A percentile compares a stretch with the other conserved stretches of the same genome.
These are phyloP conservation scores for Mongoloraphidia duomilia DNA, from an alignment of 2,888 invertebrate species.

Conservation along the genomic window DNA sequence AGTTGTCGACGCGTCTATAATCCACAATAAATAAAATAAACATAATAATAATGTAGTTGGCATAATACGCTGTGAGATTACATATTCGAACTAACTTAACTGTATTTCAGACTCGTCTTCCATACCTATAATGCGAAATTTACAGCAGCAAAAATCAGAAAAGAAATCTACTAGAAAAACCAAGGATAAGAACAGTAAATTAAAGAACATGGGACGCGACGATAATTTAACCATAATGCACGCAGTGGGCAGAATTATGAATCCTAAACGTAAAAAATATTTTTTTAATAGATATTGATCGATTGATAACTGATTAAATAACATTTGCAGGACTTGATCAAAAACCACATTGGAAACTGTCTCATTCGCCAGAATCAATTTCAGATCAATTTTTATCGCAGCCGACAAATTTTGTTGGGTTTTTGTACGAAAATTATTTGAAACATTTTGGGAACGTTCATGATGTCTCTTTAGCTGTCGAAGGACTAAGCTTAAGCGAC, in stretches of 20 bases:
- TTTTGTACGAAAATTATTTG: constrained; percentile 61
- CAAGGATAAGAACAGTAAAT: constrained; percentile 26
- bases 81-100: no score
- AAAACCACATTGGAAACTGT: constrained; percentile 30
- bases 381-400: constrained; percentile 52
- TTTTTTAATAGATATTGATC: background rate
- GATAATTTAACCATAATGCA: constrained; percentile 59
- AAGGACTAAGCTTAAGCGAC: constrained; percentile 58
- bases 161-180: constrained; percentile 12
- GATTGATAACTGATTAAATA: no score
- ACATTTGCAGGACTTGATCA: constrained; percentile 23
- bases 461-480: constrained; percentile 42
- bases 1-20: no score
- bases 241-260: constrained; percentile 59
- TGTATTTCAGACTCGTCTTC: background rate
- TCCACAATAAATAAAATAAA: no score
- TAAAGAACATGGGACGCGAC: constrained; percentile 43
- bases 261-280: constrained; percentile 53
- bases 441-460: constrained; percentile 54
- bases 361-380: constrained; percentile 48
- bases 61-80: no score
- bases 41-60: no score
- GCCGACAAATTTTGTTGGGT: constrained; percentile 48
- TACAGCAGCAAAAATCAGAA: constrained; percentile 9
- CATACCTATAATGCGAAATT: background rate